These are phyloP conservation scores for Pardalotus punctatus DNA, from an alignment of 2,113 vertebrate genomes.

Conservation along the genomic window DNA sequence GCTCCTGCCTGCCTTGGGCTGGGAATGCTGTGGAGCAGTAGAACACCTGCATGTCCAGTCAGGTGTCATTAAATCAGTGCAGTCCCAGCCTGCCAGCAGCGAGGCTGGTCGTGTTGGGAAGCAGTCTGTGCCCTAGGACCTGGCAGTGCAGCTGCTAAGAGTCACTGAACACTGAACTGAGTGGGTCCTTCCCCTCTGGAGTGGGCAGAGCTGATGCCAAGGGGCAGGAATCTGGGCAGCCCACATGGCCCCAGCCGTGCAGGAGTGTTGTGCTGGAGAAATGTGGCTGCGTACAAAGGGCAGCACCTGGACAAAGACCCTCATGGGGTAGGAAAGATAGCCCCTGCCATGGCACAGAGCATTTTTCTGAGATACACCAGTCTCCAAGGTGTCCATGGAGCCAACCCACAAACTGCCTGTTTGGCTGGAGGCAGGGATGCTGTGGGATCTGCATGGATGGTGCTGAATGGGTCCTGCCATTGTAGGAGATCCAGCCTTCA, in stretches of 20 bases:
- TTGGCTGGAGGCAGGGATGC: neutral
- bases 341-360: fast-evolving
- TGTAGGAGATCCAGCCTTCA: neutral
- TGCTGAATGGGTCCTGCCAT: fast-evolving
- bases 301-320: neutral
- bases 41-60: fast-evolving
- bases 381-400: neutral
- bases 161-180: neutral
- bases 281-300: neutral
- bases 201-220: neutral
- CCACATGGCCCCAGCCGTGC: fast-evolving
- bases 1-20: neutral
- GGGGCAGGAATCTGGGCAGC: neutral
- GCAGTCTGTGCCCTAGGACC: neutral
- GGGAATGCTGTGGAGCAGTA: neutral
- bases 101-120: neutral
- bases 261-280: neutral
- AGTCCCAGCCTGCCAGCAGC: neutral
- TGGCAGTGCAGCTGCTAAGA: neutral
- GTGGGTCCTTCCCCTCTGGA: neutral
- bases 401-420: neutral
- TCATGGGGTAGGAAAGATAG: neutral
- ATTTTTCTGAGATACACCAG: neutral
- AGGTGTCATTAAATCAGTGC: neutral
- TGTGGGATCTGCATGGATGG: neutral